These are phyloP conservation scores for Silvanus unidentatus DNA, from an alignment of 2,888 invertebrate species.

Conservation along the genomic window DNA sequence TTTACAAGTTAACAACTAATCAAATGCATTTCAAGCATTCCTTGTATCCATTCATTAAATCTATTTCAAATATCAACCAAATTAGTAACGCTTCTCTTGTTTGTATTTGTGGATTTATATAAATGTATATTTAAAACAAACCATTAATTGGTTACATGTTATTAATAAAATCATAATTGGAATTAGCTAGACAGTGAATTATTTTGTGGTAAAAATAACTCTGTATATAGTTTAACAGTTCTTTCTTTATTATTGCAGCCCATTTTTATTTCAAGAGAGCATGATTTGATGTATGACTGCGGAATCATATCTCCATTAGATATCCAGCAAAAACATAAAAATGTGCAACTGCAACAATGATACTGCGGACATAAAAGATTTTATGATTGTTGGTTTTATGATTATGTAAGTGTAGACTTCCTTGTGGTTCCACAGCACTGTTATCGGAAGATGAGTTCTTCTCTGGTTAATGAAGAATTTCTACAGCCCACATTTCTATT, in stretches of 20 bases:
- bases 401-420: slow-evolving; percentile 4
- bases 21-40: slow-evolving; percentile 28
- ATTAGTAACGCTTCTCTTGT: slow-evolving; percentile 18
- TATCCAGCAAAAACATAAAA: not conserved
- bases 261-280: slow-evolving; percentile 11
- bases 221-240: slow-evolving; percentile 16
- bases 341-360: slow-evolving; percentile 12
- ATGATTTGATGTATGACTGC: slow-evolving; percentile 12
- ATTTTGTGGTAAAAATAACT: not conserved
- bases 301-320: slow-evolving; percentile 20
- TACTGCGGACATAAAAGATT: slow-evolving; percentile 6
- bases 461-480: no score
- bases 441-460: no score
- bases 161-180: no score
- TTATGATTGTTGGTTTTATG: slow-evolving; percentile 9
- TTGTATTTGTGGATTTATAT: not conserved
- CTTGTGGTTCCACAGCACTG: not conserved
- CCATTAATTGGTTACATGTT: not conserved
- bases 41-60: slow-evolving; percentile 21
- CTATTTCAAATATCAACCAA: slow-evolving; percentile 21
- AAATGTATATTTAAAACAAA: not conserved
- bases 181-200: no score
- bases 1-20: slow-evolving; percentile 17
- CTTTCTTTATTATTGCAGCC: slow-evolving; percentile 15
- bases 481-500: slow-evolving; percentile 14